Conservation (phyloP, 2,797 vertebrate genomes). For the Octomys mimax region DNA sequence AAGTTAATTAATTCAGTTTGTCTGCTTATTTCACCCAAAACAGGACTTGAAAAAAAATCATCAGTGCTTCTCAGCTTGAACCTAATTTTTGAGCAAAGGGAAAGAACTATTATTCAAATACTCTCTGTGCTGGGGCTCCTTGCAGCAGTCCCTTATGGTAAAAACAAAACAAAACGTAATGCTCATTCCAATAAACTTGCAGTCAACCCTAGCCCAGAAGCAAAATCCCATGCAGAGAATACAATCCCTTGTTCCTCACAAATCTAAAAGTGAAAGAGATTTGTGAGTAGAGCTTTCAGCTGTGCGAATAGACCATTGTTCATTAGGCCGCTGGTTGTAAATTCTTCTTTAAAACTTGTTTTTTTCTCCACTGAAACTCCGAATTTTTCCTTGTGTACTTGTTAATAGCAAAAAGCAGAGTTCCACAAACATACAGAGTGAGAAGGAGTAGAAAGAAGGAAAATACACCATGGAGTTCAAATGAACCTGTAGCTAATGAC, state of each 20-base stretch:
- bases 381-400: conserved; percentile 37
- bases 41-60: conserved; percentile 61
- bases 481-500: neutral
- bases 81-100: conserved; percentile 64
- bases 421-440: conserved; percentile 54
- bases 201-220: conserved; percentile 83
- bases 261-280: conserved; percentile 73
- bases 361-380: conserved; percentile 11
- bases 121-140: conserved; percentile 48
- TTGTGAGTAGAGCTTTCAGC: conserved; percentile 69
- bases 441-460: neutral
- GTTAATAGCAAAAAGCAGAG: conserved; percentile 17
- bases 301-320: conserved; percentile 63
- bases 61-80: conserved; percentile 57
- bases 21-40: conserved; percentile 55
- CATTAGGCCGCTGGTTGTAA: conserved; percentile 24
- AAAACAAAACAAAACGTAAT: conserved; percentile 74
- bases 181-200: conserved; percentile 83
- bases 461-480: neutral
- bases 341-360: conserved; percentile 61
- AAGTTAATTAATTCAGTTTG: conserved; percentile 53
- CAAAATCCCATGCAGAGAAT: conserved; percentile 81
- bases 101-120: conserved; percentile 59
- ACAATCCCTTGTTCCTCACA: conserved; percentile 78
- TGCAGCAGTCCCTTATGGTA: conserved; percentile 75